phyloP scores from a whole-genome alignment of 1,140 invertebrate genomes.

The Drosophila kurseongensis region DNA sequence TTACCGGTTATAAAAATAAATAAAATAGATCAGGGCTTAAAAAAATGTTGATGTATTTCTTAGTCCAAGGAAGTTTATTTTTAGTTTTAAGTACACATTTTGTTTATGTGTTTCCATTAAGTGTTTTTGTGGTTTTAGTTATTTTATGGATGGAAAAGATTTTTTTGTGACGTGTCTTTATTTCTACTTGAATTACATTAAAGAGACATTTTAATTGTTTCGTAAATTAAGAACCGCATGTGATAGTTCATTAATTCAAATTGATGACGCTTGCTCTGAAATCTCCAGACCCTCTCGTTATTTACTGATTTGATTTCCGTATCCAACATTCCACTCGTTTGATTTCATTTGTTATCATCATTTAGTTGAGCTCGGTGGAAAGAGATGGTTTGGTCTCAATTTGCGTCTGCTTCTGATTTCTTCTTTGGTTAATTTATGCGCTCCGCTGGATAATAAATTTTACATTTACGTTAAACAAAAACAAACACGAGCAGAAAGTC shows the following conservation, averaged over 20 bases:
- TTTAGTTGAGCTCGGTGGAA: constrained; percentile 27
- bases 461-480: constrained; percentile 78
- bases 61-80: too few relatives aligned
- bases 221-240: constrained; percentile 10
- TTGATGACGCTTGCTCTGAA: constrained; percentile 27
- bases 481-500: constrained; percentile 41
- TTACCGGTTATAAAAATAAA: too few relatives aligned
- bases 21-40: too few relatives aligned
- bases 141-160: too few relatives aligned
- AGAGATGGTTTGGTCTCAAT: constrained; percentile 29
- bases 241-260: constrained; percentile 22
- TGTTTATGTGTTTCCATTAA: too few relatives aligned
- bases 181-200: too few relatives aligned
- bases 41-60: too few relatives aligned
- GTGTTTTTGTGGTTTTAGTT: too few relatives aligned
- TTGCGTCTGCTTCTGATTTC: constrained; percentile 65
- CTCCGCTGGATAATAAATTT: constrained; percentile 77
- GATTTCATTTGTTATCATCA: constrained; percentile 78
- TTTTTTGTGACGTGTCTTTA: too few relatives aligned
- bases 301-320: constrained; percentile 7
- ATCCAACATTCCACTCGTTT: constrained; percentile 57
- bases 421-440: constrained; percentile 72
- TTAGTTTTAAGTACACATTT: too few relatives aligned
- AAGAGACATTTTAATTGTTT: not conserved
- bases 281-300: not conserved